Base-by-base conservation (phyloP, 35 echinoderm and acorn worm species). In the Apostichopus californicus region DNA sequence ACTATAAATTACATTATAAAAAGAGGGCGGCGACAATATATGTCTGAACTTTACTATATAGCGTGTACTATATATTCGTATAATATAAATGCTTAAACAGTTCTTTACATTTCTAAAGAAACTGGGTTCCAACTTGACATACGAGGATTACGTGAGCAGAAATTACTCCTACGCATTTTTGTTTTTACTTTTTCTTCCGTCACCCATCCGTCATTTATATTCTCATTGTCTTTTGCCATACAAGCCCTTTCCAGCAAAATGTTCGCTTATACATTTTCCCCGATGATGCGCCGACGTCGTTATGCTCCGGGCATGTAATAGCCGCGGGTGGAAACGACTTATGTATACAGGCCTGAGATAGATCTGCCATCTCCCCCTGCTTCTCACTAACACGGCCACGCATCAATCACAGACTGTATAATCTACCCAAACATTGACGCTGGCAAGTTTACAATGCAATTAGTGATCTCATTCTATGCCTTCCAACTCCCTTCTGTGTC, bases 361-460 rank as follows among this genome's bases (percentile, higher is more conserved):
- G 34, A 2, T 46, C 34, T 46, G 1, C 34, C 1, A 46, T 46
- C 34, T 46, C 34, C 34, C 2, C 34, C 34, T 46, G 34, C 34
- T 46, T 46, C 34, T 46, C 34, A 46, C 34, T 46, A 46, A 46
- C 34, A 46, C 34, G 34, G 34, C 34, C 34, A 46, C 34, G 34
- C 1, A 75, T 75, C 71, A 75, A 75, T 75, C 71, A 75, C n/a
- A 20, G 71, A 7, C 6, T 75, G 71, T 75, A 75, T 22, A 18
- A 75, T 75, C 71, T 75, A 75, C 71, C 71, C 71, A 75, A 14
- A 75, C 13, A n/a, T 75, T 75, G 71, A 75, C 71, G 71, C 17
- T 75, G n/a, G 17, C 20, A 75, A 75, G 71, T 75, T 18, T 75
- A 75, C 71, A 75, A 75, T 75, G 71, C 71, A 75, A 75, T 75